Conservation (phyloP, 2,888 invertebrate genomes). For the Phlogophora meticulosa region DNA sequence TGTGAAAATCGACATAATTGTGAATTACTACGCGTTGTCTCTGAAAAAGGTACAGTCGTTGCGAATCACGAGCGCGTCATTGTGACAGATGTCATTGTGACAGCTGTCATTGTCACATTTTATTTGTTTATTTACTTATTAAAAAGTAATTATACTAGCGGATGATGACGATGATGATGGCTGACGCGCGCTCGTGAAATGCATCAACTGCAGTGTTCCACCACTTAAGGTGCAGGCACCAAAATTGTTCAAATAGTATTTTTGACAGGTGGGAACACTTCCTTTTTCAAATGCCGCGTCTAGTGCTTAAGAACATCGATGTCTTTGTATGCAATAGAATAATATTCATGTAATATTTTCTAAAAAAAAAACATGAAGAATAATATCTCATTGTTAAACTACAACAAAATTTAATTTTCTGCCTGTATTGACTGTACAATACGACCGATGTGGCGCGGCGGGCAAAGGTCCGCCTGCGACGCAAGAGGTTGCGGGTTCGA, state of each 20-base stretch:
- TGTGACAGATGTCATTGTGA: neutral
- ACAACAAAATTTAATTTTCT: neutral
- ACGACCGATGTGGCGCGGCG: too few relatives aligned
- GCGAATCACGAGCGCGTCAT: neutral
- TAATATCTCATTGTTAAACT: conserved; percentile 34
- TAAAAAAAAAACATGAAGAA: conserved; percentile 8
- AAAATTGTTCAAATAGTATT: conserved; percentile 5
- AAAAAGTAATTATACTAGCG: too few relatives aligned
- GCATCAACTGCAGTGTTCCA: conserved; percentile 1
- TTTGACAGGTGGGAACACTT: conserved; percentile 1
- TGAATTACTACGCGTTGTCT: neutral
- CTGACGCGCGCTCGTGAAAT: neutral
- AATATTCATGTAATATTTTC: neutral
- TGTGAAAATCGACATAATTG: neutral
- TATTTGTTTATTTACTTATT: too few relatives aligned
- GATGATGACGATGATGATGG: neutral
- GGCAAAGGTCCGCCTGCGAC: too few relatives aligned
- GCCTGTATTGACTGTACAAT: too few relatives aligned
- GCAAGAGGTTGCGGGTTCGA: too few relatives aligned
- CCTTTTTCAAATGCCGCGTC: conserved; percentile 11
- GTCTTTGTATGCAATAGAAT: conserved; percentile 11
- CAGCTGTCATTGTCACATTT: too few relatives aligned
- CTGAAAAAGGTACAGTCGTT: neutral
- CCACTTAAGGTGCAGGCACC: conserved; percentile 34
- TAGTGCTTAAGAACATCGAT: neutral